These are phyloP conservation scores for Chloroclystis v-ata DNA, from an alignment of 2,888 invertebrate genomes.

Conservation along the genomic window DNA sequence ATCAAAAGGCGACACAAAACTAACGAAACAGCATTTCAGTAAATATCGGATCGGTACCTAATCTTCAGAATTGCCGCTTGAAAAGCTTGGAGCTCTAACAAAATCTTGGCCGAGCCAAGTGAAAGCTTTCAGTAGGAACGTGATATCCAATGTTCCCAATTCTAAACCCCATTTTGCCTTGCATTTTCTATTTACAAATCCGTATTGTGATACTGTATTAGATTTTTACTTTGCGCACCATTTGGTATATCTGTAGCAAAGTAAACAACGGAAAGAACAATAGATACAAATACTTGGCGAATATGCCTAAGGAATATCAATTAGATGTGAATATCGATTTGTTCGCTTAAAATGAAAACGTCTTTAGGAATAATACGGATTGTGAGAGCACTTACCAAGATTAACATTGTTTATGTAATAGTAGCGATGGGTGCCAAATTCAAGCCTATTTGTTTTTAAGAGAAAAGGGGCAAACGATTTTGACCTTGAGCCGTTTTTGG, in stretches of 20 bases:
- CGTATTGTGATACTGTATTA: too few species aligned
- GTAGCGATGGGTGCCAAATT: conserved; percentile 11
- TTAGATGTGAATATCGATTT: conserved; percentile 24
- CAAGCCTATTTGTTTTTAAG: not conserved
- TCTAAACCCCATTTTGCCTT: not conserved
- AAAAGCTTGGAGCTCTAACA: not conserved
- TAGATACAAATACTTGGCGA: conserved; percentile 8
- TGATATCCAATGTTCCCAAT: not conserved
- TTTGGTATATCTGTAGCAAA: not conserved
- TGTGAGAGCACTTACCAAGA: conserved; percentile 29
- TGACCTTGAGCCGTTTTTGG: not conserved
- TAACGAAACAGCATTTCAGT: not conserved
- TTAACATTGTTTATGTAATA: conserved; percentile 31
- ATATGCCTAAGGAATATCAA: conserved; percentile 16
- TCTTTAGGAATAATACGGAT: conserved; percentile 14
- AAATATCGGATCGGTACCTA: not conserved
- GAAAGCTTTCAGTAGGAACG: not conserved
- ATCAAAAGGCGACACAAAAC: not conserved
- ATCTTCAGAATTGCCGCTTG: not conserved
- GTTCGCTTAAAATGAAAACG: conserved; percentile 16
- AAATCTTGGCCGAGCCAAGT: not conserved
- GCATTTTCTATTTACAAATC: not conserved
- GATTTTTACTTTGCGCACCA: not conserved
- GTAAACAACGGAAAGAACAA: conserved; percentile 9
- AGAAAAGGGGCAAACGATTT: conserved; percentile 13